Conservation (phyloP, 2,113 vertebrate genomes). For the Erpornis zantholeuca region DNA sequence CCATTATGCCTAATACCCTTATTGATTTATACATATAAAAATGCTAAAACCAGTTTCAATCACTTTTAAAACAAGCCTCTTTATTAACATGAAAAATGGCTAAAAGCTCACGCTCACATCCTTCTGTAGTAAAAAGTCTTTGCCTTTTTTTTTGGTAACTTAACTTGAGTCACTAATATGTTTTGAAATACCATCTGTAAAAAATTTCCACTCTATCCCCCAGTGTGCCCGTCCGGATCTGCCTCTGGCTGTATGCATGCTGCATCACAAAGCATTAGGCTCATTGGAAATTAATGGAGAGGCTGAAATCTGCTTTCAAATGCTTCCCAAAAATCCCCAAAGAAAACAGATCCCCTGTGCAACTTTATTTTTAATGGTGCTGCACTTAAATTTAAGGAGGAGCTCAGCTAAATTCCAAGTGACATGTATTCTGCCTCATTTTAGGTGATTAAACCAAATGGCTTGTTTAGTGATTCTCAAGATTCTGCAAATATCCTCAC, state of each 20-base stretch:
- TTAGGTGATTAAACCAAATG: background rate
- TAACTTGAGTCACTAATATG: constrained; percentile 29
- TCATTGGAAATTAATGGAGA: constrained; percentile 52
- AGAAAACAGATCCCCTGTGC: background rate
- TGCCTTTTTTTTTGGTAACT: background rate
- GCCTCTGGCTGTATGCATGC: constrained; percentile 36
- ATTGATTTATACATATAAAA: constrained; percentile 34
- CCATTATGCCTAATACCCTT: background rate
- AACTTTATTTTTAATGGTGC: constrained; percentile 15
- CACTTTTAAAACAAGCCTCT: background rate
- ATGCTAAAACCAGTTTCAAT: constrained; percentile 1
- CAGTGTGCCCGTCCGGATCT: constrained; percentile 1
- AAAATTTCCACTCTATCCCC: constrained; percentile 48
- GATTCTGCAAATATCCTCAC: background rate
- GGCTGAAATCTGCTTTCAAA: constrained; percentile 31
- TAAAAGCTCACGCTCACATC: background rate
- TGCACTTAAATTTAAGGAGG: constrained; percentile 11
- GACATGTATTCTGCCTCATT: background rate
- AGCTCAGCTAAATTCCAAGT: background rate
- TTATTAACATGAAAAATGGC: constrained; percentile 13
- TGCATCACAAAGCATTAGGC: constrained; percentile 56
- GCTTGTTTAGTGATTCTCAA: background rate
- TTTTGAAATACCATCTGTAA: constrained; percentile 57
- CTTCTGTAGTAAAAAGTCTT: background rate
- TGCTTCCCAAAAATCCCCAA: constrained; percentile 12